Conservation (phyloP, 2,797 vertebrate species). For the Oreonectes daqikongensis region DNA sequence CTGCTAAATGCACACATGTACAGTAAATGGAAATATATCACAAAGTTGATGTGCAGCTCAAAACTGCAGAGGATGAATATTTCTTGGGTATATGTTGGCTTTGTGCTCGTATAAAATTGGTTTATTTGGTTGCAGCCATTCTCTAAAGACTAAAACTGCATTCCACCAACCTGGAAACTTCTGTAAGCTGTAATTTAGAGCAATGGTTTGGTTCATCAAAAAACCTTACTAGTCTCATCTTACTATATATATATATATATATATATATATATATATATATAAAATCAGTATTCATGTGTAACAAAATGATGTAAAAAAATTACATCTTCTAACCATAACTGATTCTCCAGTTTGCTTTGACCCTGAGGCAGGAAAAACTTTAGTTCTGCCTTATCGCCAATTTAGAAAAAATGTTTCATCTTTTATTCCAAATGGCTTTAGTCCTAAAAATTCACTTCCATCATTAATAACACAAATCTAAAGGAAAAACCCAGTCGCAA, state of each 20-base stretch:
- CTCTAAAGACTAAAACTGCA: conserved; percentile 5
- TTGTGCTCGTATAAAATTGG: neutral
- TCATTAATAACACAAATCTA: conserved; percentile 22
- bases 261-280: too few relatives aligned
- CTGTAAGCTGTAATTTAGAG: neutral
- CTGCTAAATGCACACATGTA: too few relatives aligned
- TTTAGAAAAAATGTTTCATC: neutral
- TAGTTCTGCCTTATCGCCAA: conserved; percentile 1
- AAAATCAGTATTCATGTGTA: neutral
- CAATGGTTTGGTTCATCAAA: neutral
- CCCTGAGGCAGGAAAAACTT: conserved; percentile 14
- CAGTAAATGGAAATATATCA: too few relatives aligned
- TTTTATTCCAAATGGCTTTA: conserved; percentile 23
- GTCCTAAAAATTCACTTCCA: conserved; percentile 15
- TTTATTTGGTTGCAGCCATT: neutral
- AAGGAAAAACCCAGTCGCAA: conserved; percentile 28
- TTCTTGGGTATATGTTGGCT: neutral
- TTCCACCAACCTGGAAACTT: neutral
- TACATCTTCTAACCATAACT: neutral
- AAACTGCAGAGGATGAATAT: too few relatives aligned
- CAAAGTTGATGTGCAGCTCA: too few relatives aligned
- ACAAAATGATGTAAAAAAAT: neutral
- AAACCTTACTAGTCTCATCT: too few relatives aligned
- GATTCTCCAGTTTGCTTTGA: conserved; percentile 17
- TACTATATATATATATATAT: too few relatives aligned